A percentile compares a stretch with the other conserved stretches of the same genome.
phyloP scores from a whole-genome alignment of 2,888 invertebrate genomes.

The Euproctis similis region DNA sequence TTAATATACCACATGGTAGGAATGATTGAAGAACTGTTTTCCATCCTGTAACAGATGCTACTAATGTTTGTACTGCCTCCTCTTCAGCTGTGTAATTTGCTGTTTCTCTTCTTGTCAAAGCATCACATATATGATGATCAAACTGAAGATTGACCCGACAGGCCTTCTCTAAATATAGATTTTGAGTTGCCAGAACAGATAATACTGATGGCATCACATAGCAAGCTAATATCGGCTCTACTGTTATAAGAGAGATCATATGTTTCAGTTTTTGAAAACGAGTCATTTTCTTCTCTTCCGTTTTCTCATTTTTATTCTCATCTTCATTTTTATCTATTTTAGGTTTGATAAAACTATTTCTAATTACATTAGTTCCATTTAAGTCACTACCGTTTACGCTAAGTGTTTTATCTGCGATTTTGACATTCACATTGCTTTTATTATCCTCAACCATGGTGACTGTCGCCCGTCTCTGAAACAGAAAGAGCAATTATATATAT shows the following conservation, averaged over 20 bases:
- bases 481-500: conserved; percentile 25
- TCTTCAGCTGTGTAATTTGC: conserved; percentile 75
- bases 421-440: conserved; percentile 42
- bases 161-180: conserved; percentile 89
- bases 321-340: conserved; percentile 38
- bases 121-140: conserved; percentile 83
- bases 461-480: conserved; percentile 44
- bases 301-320: conserved; percentile 29
- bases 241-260: conserved; percentile 80
- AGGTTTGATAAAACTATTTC: conserved; percentile 45
- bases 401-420: conserved; percentile 38
- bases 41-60: conserved; percentile 89
- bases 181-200: conserved; percentile 87
- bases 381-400: conserved; percentile 47
- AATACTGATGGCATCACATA: conserved; percentile 80
- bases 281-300: conserved; percentile 55
- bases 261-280: conserved; percentile 73
- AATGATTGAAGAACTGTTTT: conserved; percentile 89
- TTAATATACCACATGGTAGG: conserved; percentile 84
- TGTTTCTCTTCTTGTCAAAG: conserved; percentile 83
- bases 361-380: conserved; percentile 49
- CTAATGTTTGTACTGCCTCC: conserved; percentile 81
- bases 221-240: conserved; percentile 84
- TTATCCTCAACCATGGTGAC: conserved; percentile 46
- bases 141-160: conserved; percentile 88